phyloP scores from a whole-genome alignment of 2,113 vertebrate species.

The human region DNA sequence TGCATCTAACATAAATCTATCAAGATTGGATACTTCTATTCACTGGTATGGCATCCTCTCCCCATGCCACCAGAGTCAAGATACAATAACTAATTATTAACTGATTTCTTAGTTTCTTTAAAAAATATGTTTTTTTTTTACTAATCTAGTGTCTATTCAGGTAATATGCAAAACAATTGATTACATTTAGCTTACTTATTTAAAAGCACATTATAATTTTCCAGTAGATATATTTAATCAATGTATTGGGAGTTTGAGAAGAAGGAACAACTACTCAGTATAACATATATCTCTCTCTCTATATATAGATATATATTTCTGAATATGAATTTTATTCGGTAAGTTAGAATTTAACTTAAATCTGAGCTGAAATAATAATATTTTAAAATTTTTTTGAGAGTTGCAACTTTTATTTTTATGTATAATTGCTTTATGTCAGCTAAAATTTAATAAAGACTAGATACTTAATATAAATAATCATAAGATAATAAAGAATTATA shows the following conservation, averaged over 20 bases:
- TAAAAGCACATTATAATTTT: conserved; percentile 3
- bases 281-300: not conserved
- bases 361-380: not conserved
- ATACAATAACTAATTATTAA: not conserved
- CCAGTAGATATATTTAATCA: not conserved
- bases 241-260: not conserved
- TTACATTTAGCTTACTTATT: not conserved
- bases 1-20: not conserved
- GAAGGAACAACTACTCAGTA: not conserved
- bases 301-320: not conserved
- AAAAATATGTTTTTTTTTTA: not conserved
- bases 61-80: not conserved
- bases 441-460: not conserved
- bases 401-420: not conserved
- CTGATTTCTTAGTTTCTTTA: not conserved
- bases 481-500: not conserved
- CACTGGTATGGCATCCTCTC: not conserved
- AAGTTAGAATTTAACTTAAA: not conserved
- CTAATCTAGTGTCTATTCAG: not conserved
- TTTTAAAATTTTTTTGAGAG: not conserved
- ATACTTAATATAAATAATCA: not conserved
- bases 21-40: not conserved
- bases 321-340: not conserved
- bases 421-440: not conserved
- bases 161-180: not conserved